Percentiles rank a stretch among this genome's conserved stretches.
phyloP scores from a whole-genome alignment of 2,113 vertebrate species.

The Lepus europaeus region DNA sequence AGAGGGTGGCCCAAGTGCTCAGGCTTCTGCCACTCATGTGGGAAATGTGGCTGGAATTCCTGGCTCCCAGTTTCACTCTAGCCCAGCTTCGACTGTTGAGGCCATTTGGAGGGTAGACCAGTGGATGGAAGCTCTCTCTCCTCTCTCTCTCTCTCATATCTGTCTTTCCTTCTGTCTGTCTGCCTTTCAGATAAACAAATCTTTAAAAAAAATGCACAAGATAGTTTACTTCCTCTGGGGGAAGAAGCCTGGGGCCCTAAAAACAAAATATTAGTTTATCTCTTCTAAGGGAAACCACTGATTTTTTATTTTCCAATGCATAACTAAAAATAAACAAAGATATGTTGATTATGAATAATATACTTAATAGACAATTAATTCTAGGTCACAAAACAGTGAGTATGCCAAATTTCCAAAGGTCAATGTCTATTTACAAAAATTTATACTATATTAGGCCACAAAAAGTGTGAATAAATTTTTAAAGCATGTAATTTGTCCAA shows the following conservation, averaged over 20 bases:
- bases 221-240: not conserved
- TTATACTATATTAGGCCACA: not conserved
- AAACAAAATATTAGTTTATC: not conserved
- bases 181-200: no score
- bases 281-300: not conserved
- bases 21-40: no score
- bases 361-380: not conserved
- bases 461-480: not conserved
- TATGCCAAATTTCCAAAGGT: not conserved
- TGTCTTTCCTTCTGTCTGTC: no score
- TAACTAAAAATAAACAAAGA: not conserved
- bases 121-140: no score
- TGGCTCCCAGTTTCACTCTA: no score
- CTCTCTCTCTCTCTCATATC: no score
- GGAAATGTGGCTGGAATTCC: no score
- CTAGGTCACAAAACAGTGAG: not conserved
- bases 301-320: not conserved
- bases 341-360: not conserved
- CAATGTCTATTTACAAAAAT: not conserved
- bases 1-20: no score
- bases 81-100: no score
- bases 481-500: not conserved
- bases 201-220: not conserved
- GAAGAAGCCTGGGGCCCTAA: not conserved
- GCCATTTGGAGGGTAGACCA: no score